phyloP scores from a whole-genome alignment of 2,797 vertebrate species.

The Apogon hyalosoma region DNA sequence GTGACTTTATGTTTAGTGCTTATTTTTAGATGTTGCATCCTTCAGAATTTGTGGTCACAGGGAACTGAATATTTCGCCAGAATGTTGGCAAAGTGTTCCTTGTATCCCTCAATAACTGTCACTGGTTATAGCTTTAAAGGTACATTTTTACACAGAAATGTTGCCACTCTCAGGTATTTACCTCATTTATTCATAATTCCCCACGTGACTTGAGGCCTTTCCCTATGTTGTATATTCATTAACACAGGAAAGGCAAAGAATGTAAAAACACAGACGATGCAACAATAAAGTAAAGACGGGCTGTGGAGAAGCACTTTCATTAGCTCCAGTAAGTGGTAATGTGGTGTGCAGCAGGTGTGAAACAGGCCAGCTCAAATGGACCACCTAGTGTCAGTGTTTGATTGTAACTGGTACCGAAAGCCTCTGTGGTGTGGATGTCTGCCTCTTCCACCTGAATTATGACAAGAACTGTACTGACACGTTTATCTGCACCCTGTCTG shows the following conservation, averaged over 20 bases:
- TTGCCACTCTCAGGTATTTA: too few relatives aligned
- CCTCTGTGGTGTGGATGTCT: conserved; percentile 35
- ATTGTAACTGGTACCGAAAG: conserved; percentile 46
- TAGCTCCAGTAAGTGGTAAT: background rate
- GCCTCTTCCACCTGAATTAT: conserved; percentile 13
- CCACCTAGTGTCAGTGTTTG: conserved; percentile 25
- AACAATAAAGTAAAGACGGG: background rate
- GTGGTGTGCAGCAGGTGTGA: conserved; percentile 18
- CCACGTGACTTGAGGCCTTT: too few relatives aligned
- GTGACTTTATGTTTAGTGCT: background rate
- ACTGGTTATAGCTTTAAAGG: too few relatives aligned
- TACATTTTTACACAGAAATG: too few relatives aligned
- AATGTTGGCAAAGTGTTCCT: too few relatives aligned
- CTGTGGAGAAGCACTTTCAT: background rate
- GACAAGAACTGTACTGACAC: conserved; percentile 17
- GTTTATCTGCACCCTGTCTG: conserved; percentile 17
- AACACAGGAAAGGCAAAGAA: too few relatives aligned
- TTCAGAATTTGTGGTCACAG: background rate
- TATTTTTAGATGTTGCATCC: background rate
- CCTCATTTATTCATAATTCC: too few relatives aligned
- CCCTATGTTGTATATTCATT: too few relatives aligned
- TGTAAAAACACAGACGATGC: background rate
- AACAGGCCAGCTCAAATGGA: conserved; percentile 12
- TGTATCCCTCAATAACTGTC: too few relatives aligned
- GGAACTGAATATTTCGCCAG: too few relatives aligned